Percentiles rank a stretch among this genome's conserved stretches.
Evolutionary conservation across 1,140 invertebrate genomes (phyloP).

Genomic region (Holotrichia oblita): DNA sequence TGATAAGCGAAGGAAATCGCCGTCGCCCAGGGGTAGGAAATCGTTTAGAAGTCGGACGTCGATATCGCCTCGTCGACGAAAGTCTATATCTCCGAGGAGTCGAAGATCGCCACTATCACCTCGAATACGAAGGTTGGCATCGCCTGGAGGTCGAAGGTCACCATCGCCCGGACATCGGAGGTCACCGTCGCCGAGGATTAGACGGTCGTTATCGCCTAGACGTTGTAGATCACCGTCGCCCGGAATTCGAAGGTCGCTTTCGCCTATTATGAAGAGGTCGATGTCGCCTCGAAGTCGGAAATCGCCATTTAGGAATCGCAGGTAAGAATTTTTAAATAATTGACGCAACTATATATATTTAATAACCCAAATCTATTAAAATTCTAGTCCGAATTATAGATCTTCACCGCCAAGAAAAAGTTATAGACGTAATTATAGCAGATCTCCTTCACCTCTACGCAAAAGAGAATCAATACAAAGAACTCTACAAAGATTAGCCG

Average conservation of each 20-base stretch:
- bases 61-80: not conserved
- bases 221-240: conserved; percentile 3
- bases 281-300: conserved; percentile 35
- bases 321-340: not conserved
- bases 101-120: not conserved
- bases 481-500: conserved; percentile 40
- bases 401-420: conserved; percentile 9
- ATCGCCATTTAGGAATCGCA: not conserved
- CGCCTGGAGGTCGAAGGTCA: conserved; percentile 21
- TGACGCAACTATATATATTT: too few relatives aligned
- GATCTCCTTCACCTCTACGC: conserved; percentile 23
- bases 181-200: not conserved
- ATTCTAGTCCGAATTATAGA: not conserved
- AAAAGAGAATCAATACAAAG: conserved; percentile 36
- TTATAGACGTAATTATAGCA: conserved; percentile 33
- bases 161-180: not conserved
- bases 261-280: not conserved
- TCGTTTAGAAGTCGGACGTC: conserved; percentile 13
- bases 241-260: not conserved
- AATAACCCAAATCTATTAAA: not conserved
- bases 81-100: conserved; percentile 29
- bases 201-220: not conserved
- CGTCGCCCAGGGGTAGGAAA: conserved; percentile 31
- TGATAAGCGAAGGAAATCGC: conserved; percentile 37
- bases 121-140: conserved; percentile 21